phyloP scores from a whole-genome alignment of 2,797 vertebrate species.

The Zenarchopterus dispar region DNA sequence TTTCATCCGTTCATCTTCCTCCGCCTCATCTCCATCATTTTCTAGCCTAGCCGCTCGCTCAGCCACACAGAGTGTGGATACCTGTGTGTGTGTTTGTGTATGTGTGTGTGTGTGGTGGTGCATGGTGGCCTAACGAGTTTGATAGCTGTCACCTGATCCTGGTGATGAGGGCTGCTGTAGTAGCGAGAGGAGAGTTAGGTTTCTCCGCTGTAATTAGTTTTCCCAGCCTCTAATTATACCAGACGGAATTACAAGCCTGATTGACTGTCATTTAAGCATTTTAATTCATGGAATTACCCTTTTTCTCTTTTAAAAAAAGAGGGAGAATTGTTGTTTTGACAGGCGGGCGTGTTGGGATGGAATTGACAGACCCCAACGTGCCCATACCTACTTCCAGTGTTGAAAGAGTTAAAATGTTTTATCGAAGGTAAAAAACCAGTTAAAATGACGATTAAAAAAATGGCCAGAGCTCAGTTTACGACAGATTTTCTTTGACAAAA shows the following conservation, averaged over 20 bases:
- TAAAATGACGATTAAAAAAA: conserved; percentile 26
- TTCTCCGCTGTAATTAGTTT: conserved; percentile 91
- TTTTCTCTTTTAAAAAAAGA: conserved; percentile 67
- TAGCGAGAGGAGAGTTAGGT: conserved; percentile 83
- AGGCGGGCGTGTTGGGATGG: conserved; percentile 62
- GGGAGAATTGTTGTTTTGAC: conserved; percentile 75
- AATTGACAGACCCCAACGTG: conserved; percentile 37
- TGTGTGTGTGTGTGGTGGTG: conserved; percentile 51
- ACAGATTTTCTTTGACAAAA: not conserved
- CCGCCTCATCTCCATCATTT: conserved; percentile 62
- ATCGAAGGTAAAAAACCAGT: conserved; percentile 30
- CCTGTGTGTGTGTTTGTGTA: conserved; percentile 18
- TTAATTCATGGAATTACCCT: conserved; percentile 79
- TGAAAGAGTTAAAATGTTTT: conserved; percentile 56
- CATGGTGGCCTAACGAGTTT: conserved; percentile 77
- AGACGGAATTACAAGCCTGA: conserved; percentile 87
- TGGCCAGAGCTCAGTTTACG: conserved; percentile 7
- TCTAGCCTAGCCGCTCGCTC: conserved; percentile 70
- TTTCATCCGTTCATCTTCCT: conserved; percentile 66
- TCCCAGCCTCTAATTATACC: conserved; percentile 88
- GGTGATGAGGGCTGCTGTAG: conserved; percentile 84
- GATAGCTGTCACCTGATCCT: conserved; percentile 88
- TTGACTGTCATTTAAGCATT: conserved; percentile 89
- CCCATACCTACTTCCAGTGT: conserved; percentile 42
- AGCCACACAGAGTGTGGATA: conserved; percentile 49